A percentile compares a stretch with the other conserved stretches of the same genome.
Evolutionary conservation across 2,113 vertebrate species (phyloP).

Genomic region (Leptobrachium leishanense): DNA sequence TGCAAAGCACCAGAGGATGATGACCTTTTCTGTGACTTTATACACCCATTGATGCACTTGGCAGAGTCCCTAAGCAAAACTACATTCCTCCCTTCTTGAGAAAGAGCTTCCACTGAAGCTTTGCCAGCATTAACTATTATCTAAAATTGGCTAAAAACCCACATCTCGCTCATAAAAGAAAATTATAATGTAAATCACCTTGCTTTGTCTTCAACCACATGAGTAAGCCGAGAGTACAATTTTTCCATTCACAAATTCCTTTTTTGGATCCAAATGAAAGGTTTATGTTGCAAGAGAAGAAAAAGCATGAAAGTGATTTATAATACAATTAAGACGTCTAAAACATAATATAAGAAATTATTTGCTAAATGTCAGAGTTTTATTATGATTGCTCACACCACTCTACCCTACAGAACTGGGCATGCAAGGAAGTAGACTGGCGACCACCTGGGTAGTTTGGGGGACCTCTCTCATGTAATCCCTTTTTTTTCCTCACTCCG

Average conservation of each 20-base stretch:
- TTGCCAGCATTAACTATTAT: constrained; percentile 13
- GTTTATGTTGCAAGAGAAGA: background rate
- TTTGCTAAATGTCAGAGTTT: background rate
- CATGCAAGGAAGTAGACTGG: too few relatives aligned
- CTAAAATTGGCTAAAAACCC: background rate
- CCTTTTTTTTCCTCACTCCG: too few relatives aligned
- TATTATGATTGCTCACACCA: background rate
- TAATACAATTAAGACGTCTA: background rate
- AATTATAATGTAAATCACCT: constrained; percentile 14
- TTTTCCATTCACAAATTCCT: background rate
- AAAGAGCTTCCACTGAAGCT: background rate
- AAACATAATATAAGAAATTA: background rate
- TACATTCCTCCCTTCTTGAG: background rate
- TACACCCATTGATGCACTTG: constrained; percentile 2
- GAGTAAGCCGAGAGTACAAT: background rate
- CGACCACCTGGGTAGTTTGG: too few relatives aligned
- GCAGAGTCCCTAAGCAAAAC: background rate
- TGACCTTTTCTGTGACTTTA: too few relatives aligned
- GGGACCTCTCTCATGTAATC: too few relatives aligned
- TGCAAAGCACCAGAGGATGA: too few relatives aligned
- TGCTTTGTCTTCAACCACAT: background rate
- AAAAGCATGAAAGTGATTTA: background rate
- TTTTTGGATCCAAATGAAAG: background rate
- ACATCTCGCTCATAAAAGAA: background rate
- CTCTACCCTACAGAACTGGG: too few relatives aligned